phyloP scores from a whole-genome alignment of 2,888 invertebrate genomes.

The Thymelicus acteon region DNA sequence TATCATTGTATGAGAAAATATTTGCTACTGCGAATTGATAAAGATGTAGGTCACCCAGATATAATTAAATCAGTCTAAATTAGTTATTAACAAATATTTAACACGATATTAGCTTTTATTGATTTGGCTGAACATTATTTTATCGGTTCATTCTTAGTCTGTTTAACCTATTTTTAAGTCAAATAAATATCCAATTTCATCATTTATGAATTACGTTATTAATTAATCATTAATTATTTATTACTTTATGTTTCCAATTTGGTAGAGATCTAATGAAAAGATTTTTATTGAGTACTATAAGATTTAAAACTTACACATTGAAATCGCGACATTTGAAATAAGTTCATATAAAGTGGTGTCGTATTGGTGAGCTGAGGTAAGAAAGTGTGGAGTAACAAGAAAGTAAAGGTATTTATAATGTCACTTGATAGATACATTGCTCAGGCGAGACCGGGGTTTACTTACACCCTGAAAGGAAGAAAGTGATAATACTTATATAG shows the following conservation, averaged over 20 bases:
- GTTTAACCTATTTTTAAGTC: no score
- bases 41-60: slow-evolving; percentile 14
- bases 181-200: no score
- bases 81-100: neutral
- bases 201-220: no score
- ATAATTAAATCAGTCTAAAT: neutral
- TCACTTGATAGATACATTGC: slow-evolving; percentile 41
- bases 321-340: slow-evolving; percentile 56
- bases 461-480: slow-evolving; percentile 56
- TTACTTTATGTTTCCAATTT: no score
- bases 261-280: neutral
- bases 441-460: slow-evolving; percentile 56
- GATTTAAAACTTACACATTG: slow-evolving; percentile 60
- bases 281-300: neutral
- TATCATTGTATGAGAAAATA: neutral
- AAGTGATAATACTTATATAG: slow-evolving; percentile 52
- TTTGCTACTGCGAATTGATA: slow-evolving; percentile 25
- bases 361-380: slow-evolving; percentile 44
- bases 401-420: slow-evolving; percentile 66
- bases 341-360: slow-evolving; percentile 39
- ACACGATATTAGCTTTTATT: neutral
- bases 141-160: no score
- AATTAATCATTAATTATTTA: no score
- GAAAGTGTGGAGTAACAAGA: slow-evolving; percentile 61
- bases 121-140: neutral